Evolutionary conservation across 2,888 invertebrate genomes (phyloP), one percentile per base, ranked within the genome.

Genomic region (Drosophila suboccidentalis): DNA sequence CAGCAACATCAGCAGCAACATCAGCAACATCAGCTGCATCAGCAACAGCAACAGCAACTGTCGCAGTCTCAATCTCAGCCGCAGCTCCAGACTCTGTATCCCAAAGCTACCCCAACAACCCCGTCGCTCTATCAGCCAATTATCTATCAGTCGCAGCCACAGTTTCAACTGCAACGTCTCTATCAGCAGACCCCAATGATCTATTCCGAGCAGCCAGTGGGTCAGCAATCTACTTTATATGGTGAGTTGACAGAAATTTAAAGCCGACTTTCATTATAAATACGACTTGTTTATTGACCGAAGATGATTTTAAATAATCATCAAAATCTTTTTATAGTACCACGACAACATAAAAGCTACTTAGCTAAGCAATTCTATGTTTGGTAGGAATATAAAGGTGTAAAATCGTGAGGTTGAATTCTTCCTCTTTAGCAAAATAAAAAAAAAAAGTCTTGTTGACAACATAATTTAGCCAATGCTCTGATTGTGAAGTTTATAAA

Each of bases 1-100:
- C 77, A 83, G 0, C 80, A 77, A 0, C 83, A 77, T 0, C 76
- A 75, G 0, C 69, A 69, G 9, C 82, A 83, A 0, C 80, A 83
- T 0, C 80, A 77, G 0, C 82, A 77, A 0, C 75, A 75, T 0
- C 67, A 60, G 19, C 53, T 55, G 3, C 62, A 55, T 1, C 53
- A 39, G 1, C 54, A 41, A n/a, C 55, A 57, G 2, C 55, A 43
- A 1, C 43, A 32, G 32, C 6, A 8, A 4, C 57, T 26, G n/a
- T 11, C 22, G 13, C 46, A 26, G 4, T 6, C 32, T 15, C 34
- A 32, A 34, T 4, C 38, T 38, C 44, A 46, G 22, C 11, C 34
- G 1, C 46, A 47, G 22, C 13, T 64, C 3, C 75, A 66, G n/a
- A 39, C 67, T 0, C 41, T 83, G 1, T 89, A 73, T 44, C 55